A percentile compares a stretch with the other conserved stretches of the same genome.
Conservation (phyloP, 2,888 invertebrate species). For the Oeneis ivallda region DNA sequence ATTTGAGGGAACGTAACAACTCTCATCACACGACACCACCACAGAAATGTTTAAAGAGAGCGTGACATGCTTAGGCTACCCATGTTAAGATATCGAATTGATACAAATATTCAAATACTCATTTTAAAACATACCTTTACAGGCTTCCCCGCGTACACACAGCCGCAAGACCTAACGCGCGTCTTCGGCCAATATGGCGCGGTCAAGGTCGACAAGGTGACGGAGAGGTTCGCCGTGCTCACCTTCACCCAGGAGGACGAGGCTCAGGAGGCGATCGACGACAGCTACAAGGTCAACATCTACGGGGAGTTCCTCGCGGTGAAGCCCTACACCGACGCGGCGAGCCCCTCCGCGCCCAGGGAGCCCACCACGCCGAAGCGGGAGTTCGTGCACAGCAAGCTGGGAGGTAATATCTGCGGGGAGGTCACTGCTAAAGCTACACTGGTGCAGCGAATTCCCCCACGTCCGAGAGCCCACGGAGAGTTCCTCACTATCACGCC, state of each 20-base stretch:
- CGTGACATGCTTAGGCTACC: no score
- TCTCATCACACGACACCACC: no score
- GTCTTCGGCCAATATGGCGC: constrained; percentile 53
- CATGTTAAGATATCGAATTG: no score
- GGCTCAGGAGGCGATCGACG: constrained; percentile 46
- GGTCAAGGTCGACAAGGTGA: constrained; percentile 49
- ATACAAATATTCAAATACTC: no score
- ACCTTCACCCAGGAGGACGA: constrained; percentile 43
- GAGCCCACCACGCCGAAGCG: constrained; percentile 40
- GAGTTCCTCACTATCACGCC: no score
- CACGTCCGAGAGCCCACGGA: no score
- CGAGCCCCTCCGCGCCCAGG: constrained; percentile 38
- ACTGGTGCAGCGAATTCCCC: no score
- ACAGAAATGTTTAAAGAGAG: no score
- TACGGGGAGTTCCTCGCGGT: constrained; percentile 60
- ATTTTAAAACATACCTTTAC: no score
- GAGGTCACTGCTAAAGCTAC: no score
- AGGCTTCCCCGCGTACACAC: constrained; percentile 64
- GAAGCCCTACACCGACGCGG: constrained; percentile 41
- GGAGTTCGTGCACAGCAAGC: constrained; percentile 48
- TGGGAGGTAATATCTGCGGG: constrained; percentile 48
- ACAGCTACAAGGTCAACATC: constrained; percentile 48
- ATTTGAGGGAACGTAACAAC: no score
- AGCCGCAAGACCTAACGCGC: constrained; percentile 53
- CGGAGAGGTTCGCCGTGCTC: constrained; percentile 46